Base-by-base conservation (phyloP, 1,140 invertebrate genomes). In the Leptoteleia sp. region DNA sequence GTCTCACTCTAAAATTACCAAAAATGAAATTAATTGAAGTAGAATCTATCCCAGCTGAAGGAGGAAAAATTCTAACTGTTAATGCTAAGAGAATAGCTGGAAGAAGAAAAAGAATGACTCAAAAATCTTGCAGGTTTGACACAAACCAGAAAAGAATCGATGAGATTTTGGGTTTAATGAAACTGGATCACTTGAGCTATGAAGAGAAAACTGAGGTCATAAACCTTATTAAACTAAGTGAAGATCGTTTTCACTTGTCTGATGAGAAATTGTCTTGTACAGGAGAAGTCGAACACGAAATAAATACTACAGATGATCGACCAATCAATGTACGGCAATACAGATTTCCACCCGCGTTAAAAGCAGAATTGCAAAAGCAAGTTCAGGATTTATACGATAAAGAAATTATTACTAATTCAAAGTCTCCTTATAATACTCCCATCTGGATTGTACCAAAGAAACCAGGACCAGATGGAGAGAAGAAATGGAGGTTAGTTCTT, bases 21-120 rank as follows among this genome's bases (percentile, higher is more conserved):
- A 15, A 19, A 6, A 13, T 48, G 0, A n/a, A 48, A 48, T 16
- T 48, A 33, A 31, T 48, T 25, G 45, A 48, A 31, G 8, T 31
- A n/a, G 9, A 9, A n/a, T 31, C 27, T 7, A 48, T 22, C 19
- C 19, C 19, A 3, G 2, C 19, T 3, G 5, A 22, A 22, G 5
- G 19, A 11, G 27, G n/a, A n/a, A n/a, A n/a, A n/a, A n/a, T n/a
- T n/a, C n/a, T 7, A 3, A 15, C 19, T 5, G 19, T n/a, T n/a
- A n/a, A n/a, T n/a, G 19, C n/a, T n/a, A n/a, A n/a, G n/a, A n/a
- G n/a, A n/a, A n/a, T n/a, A n/a, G n/a, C n/a, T n/a, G n/a, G n/a
- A 3, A 22, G 19, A 5, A 22, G 19, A 5, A 22, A 22, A 22
- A 22, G 19, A 5, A 22, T 22, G 2, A 3, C 19, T 3, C 2